Conservation (phyloP, 2,797 vertebrate species). For the Cryptoprocta ferox region DNA sequence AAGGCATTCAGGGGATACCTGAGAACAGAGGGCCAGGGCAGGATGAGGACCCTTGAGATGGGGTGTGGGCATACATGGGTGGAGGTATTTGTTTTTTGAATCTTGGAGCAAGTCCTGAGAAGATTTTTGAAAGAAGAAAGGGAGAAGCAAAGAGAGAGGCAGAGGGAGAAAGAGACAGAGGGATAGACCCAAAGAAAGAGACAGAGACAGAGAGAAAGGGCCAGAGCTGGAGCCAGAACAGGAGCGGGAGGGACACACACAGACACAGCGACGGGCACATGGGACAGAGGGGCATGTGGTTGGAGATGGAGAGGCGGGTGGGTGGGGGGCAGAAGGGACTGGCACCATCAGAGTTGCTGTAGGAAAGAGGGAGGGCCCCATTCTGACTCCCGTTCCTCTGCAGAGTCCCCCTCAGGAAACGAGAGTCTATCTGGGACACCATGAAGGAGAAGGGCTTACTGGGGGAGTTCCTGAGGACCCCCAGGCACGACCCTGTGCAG, state of each 20-base stretch:
- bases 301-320: background rate
- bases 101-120: background rate
- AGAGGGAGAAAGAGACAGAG: background rate
- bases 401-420: slow-evolving; percentile 69
- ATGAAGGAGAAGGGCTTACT: slow-evolving; percentile 68
- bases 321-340: too few relatives aligned
- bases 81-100: background rate
- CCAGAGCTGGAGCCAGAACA: background rate
- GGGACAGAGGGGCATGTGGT: background rate
- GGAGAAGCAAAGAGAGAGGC: background rate
- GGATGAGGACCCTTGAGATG: background rate
- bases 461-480: slow-evolving; percentile 48
- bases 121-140: background rate
- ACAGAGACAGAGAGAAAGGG: background rate
- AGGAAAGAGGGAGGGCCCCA: background rate
- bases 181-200: background rate
- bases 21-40: background rate
- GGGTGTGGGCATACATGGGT: background rate
- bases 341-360: background rate
- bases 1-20: background rate
- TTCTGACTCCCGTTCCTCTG: background rate
- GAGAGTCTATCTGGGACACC: slow-evolving; percentile 60
- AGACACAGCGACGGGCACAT: rapidly evolving
- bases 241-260: background rate
- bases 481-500: slow-evolving; percentile 31